Evolutionary conservation across 2,888 invertebrate species (phyloP).

Genomic region (Tanytarsus gracilentus): DNA sequence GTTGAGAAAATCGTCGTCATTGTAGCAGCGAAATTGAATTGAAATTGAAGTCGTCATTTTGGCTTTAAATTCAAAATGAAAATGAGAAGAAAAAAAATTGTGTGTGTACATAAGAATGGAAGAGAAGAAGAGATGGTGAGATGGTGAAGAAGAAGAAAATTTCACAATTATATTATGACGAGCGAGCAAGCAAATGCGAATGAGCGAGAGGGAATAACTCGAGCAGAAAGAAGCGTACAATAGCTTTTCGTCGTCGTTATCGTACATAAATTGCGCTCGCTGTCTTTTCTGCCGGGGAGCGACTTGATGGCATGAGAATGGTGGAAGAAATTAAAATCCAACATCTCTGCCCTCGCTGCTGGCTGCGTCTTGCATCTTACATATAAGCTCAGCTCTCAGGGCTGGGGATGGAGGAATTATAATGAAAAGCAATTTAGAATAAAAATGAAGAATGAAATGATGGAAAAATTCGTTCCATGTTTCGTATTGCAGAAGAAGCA

Average conservation of each 20-base stretch:
- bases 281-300: background rate
- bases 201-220: too few relatives aligned
- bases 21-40: too few relatives aligned
- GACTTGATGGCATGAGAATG: background rate
- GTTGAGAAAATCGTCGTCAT: too few relatives aligned
- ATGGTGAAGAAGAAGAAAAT: background rate
- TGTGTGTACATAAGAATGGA: too few relatives aligned
- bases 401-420: slow-evolving; percentile 26
- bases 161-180: slow-evolving; percentile 12
- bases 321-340: slow-evolving; percentile 25
- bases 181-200: too few relatives aligned
- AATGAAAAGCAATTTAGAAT: slow-evolving; percentile 27
- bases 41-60: too few relatives aligned
- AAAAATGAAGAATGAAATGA: slow-evolving; percentile 17
- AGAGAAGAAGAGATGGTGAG: too few relatives aligned
- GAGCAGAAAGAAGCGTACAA: background rate
- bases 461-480: slow-evolving; percentile 15
- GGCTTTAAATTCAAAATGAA: too few relatives aligned
- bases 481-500: slow-evolving; percentile 18
- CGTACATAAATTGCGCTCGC: slow-evolving; percentile 12
- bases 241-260: slow-evolving; percentile 3
- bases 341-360: background rate
- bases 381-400: too few relatives aligned
- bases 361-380: too few relatives aligned
- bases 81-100: too few relatives aligned